Percentiles rank a stretch among this genome's conserved stretches.
phyloP scores from a whole-genome alignment of 2,888 invertebrate species.

The Calameuta pallipes region DNA sequence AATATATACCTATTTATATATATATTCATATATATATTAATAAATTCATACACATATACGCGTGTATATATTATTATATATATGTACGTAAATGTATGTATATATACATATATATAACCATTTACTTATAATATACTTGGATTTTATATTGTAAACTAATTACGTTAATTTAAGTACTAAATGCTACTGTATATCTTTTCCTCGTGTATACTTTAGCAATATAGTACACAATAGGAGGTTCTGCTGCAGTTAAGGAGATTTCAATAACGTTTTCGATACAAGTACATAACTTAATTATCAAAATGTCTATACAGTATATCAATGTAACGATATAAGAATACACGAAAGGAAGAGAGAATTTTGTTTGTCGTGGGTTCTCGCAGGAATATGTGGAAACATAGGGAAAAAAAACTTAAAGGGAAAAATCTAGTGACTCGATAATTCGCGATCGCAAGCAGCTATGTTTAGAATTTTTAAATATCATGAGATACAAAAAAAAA shows the following conservation, averaged over 20 bases:
- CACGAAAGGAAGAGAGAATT: neutral
- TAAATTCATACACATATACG: neutral
- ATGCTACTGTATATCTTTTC: slow-evolving; percentile 27
- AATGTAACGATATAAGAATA: neutral
- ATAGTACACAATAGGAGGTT: slow-evolving; percentile 29
- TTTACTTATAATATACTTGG: slow-evolving; percentile 35
- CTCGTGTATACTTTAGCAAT: slow-evolving; percentile 31
- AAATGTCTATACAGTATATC: neutral
- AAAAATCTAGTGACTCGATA: neutral
- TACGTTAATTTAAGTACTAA: slow-evolving; percentile 19
- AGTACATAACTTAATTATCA: neutral
- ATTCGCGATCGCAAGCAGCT: neutral
- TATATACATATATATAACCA: slow-evolving; percentile 34
- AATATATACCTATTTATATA: slow-evolving; percentile 35
- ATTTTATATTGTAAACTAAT: slow-evolving; percentile 24
- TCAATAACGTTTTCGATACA: neutral
- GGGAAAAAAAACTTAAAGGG: neutral
- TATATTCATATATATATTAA: slow-evolving; percentile 26
- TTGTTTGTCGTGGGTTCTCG: neutral
- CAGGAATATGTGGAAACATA: neutral
- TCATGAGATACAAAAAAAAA: neutral
- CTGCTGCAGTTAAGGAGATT: slow-evolving; percentile 26
- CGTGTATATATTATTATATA: slow-evolving; percentile 1
- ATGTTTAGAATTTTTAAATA: neutral
- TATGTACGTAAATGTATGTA: slow-evolving; percentile 17